phyloP scores from a whole-genome alignment of 2,797 vertebrate species.

The Hephaestus fuliginosus region DNA sequence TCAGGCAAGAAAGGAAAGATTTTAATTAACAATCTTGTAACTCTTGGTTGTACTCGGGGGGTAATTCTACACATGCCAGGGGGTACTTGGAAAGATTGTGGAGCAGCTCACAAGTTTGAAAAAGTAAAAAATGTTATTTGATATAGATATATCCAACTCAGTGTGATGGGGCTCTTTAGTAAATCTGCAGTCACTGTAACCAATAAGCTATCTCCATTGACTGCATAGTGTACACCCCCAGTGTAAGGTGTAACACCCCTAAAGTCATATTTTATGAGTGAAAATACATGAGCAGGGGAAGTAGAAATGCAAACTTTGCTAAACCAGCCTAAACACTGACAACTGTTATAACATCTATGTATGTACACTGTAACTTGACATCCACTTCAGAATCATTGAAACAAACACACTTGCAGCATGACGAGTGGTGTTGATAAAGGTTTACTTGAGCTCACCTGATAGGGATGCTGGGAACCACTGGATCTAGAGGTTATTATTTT shows the following conservation, averaged over 20 bases:
- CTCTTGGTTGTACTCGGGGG: neutral
- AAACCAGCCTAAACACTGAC: neutral
- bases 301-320: neutral
- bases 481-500: constrained; percentile 31
- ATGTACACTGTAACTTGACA: neutral
- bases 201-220: neutral
- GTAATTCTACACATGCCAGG: neutral
- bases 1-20: neutral
- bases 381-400: constrained; percentile 4
- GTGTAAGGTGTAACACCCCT: neutral
- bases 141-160: neutral
- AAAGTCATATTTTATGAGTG: neutral
- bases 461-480: neutral
- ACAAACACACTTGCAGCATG: neutral
- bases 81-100: neutral
- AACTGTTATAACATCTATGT: neutral
- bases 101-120: neutral
- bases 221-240: neutral
- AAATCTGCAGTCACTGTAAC: neutral
- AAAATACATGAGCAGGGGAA: neutral
- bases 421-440: neutral
- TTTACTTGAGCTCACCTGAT: constrained; percentile 8
- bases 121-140: neutral
- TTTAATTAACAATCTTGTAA: constrained; percentile 5
- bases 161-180: neutral